Percentiles rank a stretch among this genome's conserved stretches.
Evolutionary conservation across 2,113 vertebrate species (phyloP).

Genomic region (Mus musculus): GRCm39 chr8:10794001-10794500

Average conservation of each 20-base stretch:
- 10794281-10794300: neutral
- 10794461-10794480: neutral
- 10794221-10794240: neutral
- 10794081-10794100: neutral
- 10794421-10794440: neutral
- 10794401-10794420: neutral
- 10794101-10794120: neutral
- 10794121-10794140: neutral
- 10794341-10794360: neutral
- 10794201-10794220: neutral
- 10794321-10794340: accelerated
- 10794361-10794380: accelerated
- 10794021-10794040: neutral
- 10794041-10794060: neutral
- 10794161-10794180: neutral
- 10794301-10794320: no score
- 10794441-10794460: neutral
- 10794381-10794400: neutral
- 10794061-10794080: neutral
- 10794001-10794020: neutral
- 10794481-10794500: neutral
- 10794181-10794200: neutral
- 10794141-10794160: neutral
- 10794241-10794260: neutral
- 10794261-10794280: neutral